Percentiles rank a stretch among this genome's conserved stretches.
These are phyloP conservation scores for Tyrophagus putrescentiae DNA, from an alignment of 1,140 invertebrate genomes.

Conservation along the genomic window DNA sequence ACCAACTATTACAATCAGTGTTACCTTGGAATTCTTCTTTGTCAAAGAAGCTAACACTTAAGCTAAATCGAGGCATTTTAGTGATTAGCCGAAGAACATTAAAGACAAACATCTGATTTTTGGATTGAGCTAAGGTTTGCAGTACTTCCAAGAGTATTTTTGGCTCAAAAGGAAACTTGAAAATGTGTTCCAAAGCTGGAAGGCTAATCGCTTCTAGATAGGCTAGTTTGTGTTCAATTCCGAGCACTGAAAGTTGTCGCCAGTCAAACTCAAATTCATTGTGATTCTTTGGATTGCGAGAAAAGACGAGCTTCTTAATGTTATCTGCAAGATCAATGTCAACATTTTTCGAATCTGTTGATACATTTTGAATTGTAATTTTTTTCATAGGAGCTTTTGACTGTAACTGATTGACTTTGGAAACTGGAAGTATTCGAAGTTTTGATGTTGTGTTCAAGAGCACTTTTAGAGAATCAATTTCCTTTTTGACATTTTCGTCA, in stretches of 20 bases:
- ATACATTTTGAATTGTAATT: background rate
- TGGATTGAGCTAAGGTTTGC: background rate
- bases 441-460: background rate
- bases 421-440: background rate
- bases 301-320: background rate
- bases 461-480: background rate
- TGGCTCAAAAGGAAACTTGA: background rate
- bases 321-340: background rate
- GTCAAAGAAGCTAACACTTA: background rate
- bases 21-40: background rate
- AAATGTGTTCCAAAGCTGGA: background rate
- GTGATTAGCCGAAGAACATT: background rate
- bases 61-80: constrained; percentile 8
- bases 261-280: constrained; percentile 1
- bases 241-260: background rate
- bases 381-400: background rate
- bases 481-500: constrained; percentile 37
- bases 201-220: background rate
- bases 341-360: background rate
- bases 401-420: background rate
- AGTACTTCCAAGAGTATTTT: background rate
- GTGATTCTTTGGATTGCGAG: background rate
- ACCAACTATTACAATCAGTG: background rate
- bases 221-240: background rate
- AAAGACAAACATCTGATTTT: background rate